Base-by-base conservation (phyloP, 2,113 vertebrate genomes). In the Pygoscelis antarcticus region DNA sequence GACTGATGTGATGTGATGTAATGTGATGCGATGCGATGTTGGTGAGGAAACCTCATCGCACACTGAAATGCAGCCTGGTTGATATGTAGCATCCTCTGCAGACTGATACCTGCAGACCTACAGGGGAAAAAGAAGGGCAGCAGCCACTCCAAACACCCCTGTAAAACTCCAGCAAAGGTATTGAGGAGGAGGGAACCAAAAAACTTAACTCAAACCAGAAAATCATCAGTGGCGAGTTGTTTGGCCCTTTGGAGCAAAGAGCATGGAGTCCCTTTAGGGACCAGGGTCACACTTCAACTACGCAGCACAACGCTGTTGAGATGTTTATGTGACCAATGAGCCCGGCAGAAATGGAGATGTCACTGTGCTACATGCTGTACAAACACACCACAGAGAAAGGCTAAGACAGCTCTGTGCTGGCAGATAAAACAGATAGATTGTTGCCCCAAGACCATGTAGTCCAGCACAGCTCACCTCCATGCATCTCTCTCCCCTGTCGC, bases 11-110 rank as follows among this genome's bases (percentile, higher is more conserved):
- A 62, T 40, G 11, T 5, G 21, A 15, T 26, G 10, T 2, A 65
- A 16, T 58, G 26, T 1, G 64, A 25, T 42, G 22, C 10, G 34
- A 64, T 29, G 12, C 1, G 49, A 16, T 52, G 29, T 1, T 47
- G 70, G 44, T 1, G 2, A 74, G 65, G 26, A 90, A 82, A 68
- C 2, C 18, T 34, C 5, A 0, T 4, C 2, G 1, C 21, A 4
- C 18, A 11, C 7, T 70, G 51, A 75, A 16, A 20, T 21, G 25
- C 69, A 66, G 69, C 26, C 20, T 42, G 36, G 16, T 11, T 49
- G 69, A 16, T 25, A 16, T 14, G 40, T 3, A n/a, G 7, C 21
- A 30, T 38, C 40, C 8, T 76, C 38, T 74, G 46, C 49, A 42
- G 40, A 38, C 42, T 76, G 44, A 40, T 6, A 15, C 34, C 20